Evolutionary conservation across 2,113 vertebrate genomes (phyloP).

Genomic region (Colossoma macropomum): DNA sequence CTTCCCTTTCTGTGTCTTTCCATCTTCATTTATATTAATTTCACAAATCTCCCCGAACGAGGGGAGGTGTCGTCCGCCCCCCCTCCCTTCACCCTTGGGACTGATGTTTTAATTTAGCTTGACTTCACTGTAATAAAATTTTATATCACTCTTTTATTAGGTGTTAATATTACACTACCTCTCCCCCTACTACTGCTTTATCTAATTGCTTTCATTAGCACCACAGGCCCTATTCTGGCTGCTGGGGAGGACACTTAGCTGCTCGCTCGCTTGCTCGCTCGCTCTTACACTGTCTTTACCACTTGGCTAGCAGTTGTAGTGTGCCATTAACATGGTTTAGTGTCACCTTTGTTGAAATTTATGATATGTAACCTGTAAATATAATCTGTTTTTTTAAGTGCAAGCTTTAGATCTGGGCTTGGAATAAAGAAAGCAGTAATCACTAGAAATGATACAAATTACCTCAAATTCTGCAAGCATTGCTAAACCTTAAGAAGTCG

Average conservation of each 20-base stretch:
- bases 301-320: background rate
- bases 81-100: conserved; percentile 54
- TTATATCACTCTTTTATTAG: conserved; percentile 64
- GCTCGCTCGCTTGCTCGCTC: background rate
- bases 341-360: background rate
- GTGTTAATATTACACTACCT: conserved; percentile 62
- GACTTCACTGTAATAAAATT: conserved; percentile 63
- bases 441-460: background rate
- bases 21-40: conserved; percentile 61
- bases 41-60: conserved; percentile 54
- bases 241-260: conserved; percentile 38
- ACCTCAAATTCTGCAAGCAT: background rate
- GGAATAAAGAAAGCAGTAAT: background rate
- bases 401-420: background rate
- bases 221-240: conserved; percentile 41
- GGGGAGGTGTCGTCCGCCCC: conserved; percentile 29
- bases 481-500: background rate
- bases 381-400: background rate
- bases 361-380: background rate
- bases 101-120: conserved; percentile 61
- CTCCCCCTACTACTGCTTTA: conserved; percentile 51
- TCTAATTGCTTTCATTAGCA: conserved; percentile 64
- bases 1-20: conserved; percentile 39
- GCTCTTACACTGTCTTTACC: conserved; percentile 6
- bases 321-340: background rate